These are phyloP conservation scores for Neoitamus cyanurus DNA, from an alignment of 2,888 invertebrate genomes.

Conservation along the genomic window DNA sequence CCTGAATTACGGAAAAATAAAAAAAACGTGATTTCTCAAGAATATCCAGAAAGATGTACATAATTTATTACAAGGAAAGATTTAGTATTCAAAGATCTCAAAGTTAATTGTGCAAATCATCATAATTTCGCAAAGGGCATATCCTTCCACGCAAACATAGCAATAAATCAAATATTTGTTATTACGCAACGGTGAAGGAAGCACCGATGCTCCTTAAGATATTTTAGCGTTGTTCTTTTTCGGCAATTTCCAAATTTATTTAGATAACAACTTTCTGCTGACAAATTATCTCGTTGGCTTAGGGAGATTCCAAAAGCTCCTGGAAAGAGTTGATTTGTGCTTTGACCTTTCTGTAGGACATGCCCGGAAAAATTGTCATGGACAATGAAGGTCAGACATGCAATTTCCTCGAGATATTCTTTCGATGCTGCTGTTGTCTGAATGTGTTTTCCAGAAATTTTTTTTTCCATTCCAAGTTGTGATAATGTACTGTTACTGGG, in stretches of 20 bases:
- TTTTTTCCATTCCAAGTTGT: not conserved
- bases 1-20: not conserved
- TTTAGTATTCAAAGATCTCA: not conserved
- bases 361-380: conserved; percentile 23
- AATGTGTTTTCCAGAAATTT: not conserved
- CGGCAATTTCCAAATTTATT: not conserved
- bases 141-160: not conserved
- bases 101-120: not conserved
- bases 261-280: conserved; percentile 1
- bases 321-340: conserved; percentile 11
- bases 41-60: not conserved
- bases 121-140: not conserved
- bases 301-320: conserved; percentile 18
- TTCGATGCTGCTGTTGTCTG: not conserved
- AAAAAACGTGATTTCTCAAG: not conserved
- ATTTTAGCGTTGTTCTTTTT: not conserved
- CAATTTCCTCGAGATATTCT: not conserved
- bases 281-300: conserved; percentile 5
- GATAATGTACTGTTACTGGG: not conserved
- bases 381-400: conserved; percentile 21
- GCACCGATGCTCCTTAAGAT: not conserved
- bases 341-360: conserved; percentile 45
- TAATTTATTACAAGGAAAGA: not conserved
- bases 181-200: not conserved
- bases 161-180: not conserved